phyloP scores from a whole-genome alignment of 2,888 invertebrate genomes.

The Microctonus hyperodae region DNA sequence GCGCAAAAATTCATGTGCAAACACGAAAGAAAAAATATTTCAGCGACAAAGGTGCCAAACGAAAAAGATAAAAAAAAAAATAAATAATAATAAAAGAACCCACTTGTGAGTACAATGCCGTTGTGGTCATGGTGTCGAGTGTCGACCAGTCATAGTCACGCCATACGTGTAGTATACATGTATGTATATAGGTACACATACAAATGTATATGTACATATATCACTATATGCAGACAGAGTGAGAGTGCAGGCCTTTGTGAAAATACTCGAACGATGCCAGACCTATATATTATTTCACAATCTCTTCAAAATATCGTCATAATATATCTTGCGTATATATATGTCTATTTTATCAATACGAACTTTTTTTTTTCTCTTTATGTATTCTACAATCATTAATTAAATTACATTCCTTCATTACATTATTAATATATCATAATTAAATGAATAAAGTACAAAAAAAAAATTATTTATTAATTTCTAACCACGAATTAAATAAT shows the following conservation, averaged over 20 bases:
- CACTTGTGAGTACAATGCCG: constrained; percentile 16
- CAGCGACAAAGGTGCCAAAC: background rate
- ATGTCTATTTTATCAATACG: background rate
- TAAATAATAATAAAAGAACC: constrained; percentile 13
- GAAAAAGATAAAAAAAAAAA: constrained; percentile 2
- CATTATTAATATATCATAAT: no score
- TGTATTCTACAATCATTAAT: no score
- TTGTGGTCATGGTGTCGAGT: constrained; percentile 5
- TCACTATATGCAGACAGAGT: no score
- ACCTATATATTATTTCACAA: background rate
- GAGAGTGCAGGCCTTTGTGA: constrained; percentile 1
- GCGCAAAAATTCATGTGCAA: constrained; percentile 3
- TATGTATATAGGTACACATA: background rate
- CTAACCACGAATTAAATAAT: no score
- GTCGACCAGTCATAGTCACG: background rate
- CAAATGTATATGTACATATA: no score
- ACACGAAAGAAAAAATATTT: background rate
- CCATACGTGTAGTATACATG: background rate
- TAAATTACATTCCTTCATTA: no score
- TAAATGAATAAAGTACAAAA: no score
- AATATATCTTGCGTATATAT: background rate
- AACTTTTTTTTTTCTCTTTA: no score
- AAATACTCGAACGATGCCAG: background rate
- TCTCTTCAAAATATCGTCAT: background rate
- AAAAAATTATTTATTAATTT: no score